Percentiles rank a stretch among this genome's conserved stretches.
These are phyloP conservation scores for Phoenicopterus ruber DNA, from an alignment of 2,113 vertebrate genomes.

Conservation along the genomic window DNA sequence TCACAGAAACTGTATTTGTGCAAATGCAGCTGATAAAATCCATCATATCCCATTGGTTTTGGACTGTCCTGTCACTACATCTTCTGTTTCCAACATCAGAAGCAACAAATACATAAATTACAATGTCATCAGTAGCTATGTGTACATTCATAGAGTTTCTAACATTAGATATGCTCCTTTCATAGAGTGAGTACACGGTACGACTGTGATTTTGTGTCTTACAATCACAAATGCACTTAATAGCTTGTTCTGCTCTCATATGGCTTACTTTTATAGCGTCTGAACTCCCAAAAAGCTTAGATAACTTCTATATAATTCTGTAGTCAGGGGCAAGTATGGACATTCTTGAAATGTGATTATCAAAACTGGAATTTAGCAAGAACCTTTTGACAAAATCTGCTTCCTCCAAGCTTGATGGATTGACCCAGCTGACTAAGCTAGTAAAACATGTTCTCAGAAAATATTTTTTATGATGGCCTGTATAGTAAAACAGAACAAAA, in stretches of 20 bases:
- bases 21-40: neutral
- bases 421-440: neutral
- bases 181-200: rapidly evolving
- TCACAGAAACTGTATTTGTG: neutral
- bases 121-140: neutral
- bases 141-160: neutral
- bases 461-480: neutral
- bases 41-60: neutral
- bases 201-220: neutral
- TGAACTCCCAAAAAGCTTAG: neutral
- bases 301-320: neutral
- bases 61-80: neutral
- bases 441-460: neutral
- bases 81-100: neutral
- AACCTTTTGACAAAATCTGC: neutral
- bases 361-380: neutral
- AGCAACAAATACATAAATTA: neutral
- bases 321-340: neutral
- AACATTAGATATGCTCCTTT: neutral
- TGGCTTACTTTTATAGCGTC: neutral
- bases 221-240: neutral
- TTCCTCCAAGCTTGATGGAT: neutral
- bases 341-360: neutral
- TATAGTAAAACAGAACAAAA: neutral
- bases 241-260: neutral